Conservation (phyloP, 1,140 invertebrate genomes). For the Arion vulgaris region DNA sequence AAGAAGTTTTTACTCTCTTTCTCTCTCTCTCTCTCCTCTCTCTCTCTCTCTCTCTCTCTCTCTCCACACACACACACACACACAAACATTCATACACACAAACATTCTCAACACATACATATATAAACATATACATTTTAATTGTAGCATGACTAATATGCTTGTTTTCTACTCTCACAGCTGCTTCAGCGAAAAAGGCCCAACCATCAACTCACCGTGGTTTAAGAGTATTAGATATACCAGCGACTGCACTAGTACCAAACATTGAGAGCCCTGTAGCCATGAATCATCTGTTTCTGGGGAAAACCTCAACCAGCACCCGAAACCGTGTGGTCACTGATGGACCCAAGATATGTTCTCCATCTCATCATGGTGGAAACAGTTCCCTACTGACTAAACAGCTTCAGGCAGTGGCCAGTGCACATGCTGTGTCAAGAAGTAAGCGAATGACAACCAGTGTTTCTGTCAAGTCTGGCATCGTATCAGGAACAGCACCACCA, state of each 20-base stretch:
- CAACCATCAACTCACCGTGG: neutral
- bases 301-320: slow-evolving; percentile 42
- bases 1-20: too few relatives aligned
- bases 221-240: neutral
- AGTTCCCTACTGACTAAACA: slow-evolving; percentile 37
- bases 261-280: slow-evolving; percentile 61
- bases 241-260: slow-evolving; percentile 53
- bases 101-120: too few relatives aligned
- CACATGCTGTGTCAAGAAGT: slow-evolving; percentile 34
- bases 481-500: neutral
- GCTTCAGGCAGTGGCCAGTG: slow-evolving; percentile 44
- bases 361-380: neutral
- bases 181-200: slow-evolving; percentile 55
- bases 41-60: too few relatives aligned
- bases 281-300: slow-evolving; percentile 69
- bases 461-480: neutral
- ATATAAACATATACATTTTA: too few relatives aligned
- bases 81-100: too few relatives aligned
- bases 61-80: too few relatives aligned
- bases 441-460: slow-evolving; percentile 25
- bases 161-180: slow-evolving; percentile 40
- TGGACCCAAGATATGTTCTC: slow-evolving; percentile 40
- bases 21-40: too few relatives aligned
- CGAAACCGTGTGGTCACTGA: slow-evolving; percentile 44
- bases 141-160: too few relatives aligned